These are phyloP conservation scores for Phaedon cochleariae DNA, from an alignment of 2,888 invertebrate species.

Conservation along the genomic window DNA sequence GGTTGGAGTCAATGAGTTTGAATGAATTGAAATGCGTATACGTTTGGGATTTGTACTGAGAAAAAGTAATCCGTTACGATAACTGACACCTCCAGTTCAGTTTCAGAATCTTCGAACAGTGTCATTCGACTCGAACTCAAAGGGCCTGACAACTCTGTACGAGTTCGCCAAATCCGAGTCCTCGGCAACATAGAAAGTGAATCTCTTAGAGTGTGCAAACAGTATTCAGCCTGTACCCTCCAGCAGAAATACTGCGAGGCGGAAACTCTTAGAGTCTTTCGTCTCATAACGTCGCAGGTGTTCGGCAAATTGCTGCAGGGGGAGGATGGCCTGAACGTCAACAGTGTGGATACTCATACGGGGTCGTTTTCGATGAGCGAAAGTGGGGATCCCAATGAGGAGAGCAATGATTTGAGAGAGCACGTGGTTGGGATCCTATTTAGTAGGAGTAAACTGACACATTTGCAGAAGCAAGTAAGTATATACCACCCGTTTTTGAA, in stretches of 20 bases:
- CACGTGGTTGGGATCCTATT: constrained; percentile 97
- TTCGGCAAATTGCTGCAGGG: constrained; percentile 85
- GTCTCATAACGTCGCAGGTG: constrained; percentile 90
- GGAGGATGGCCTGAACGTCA: constrained; percentile 62
- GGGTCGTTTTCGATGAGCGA: constrained; percentile 55
- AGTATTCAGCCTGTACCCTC: constrained; percentile 68
- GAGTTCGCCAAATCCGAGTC: constrained; percentile 84
- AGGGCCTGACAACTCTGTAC: constrained; percentile 89
- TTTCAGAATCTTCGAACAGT: constrained; percentile 59
- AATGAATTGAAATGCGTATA: too few relatives aligned
- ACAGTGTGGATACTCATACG: constrained; percentile 42
- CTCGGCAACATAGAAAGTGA: constrained; percentile 72
- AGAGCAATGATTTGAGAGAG: constrained; percentile 75
- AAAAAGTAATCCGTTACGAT: too few relatives aligned
- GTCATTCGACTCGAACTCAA: constrained; percentile 84
- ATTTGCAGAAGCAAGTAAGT: constrained; percentile 87
- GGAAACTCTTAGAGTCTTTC: constrained; percentile 91
- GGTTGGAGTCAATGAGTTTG: too few relatives aligned
- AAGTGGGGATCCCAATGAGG: constrained; percentile 62
- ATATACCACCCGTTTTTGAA: background rate
- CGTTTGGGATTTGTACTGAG: too few relatives aligned
- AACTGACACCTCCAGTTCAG: background rate
- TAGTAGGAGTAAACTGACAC: constrained; percentile 90
- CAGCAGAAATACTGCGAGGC: constrained; percentile 89
- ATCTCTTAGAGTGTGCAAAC: constrained; percentile 64